Evolutionary conservation across 2,113 vertebrate genomes (phyloP), one percentile per base, ranked within the genome.

Genomic region (Phalacrocorax brasilianus): DNA sequence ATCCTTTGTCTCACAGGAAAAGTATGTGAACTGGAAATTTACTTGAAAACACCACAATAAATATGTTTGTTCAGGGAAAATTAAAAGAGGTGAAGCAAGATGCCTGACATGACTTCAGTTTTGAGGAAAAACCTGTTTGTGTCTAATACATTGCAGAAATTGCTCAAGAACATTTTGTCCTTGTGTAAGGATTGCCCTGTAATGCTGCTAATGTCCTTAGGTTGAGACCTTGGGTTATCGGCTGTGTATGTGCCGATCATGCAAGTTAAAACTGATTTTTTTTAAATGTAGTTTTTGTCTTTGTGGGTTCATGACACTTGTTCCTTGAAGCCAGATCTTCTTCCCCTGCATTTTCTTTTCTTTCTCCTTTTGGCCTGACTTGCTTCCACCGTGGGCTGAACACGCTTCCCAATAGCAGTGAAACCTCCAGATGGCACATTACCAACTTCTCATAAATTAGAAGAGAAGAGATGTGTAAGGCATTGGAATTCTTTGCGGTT

Each of bases 341-440:
- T 93, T 94, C 42, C 53, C 33, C 68, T 94, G 50, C 45, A 50
- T 86, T 96, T 92, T 89, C 85, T 92, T 94, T 89, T 47, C 84
- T 93, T 91, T 96, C 91, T 96, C 79, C 79, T 77, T 94, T 86
- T 67, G 53, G 74, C 28, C 38, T 96, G 30, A 42, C 38, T 91
- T 95, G 32, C 38, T 95, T 95, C 73, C 53, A 70, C 21, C 72
- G 42, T 4, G 38, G 55, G 71, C 24, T 96, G 91, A 92, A 93
- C 32, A 33, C 52, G 67, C 1, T 10, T 94, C 89, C 84, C 91
- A 93, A 59, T 44, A 90, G 91, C 92, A 94, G 74, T 80, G 96
- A 95, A 97, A 88, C 94, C 74, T 95, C 97, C 96, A 96, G 96
- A 94, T 97, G 96, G 95, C 74, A 94, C 93, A 97, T 95, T 97